phyloP scores from a whole-genome alignment of 2,888 invertebrate species.

The Lithosia quadra region DNA sequence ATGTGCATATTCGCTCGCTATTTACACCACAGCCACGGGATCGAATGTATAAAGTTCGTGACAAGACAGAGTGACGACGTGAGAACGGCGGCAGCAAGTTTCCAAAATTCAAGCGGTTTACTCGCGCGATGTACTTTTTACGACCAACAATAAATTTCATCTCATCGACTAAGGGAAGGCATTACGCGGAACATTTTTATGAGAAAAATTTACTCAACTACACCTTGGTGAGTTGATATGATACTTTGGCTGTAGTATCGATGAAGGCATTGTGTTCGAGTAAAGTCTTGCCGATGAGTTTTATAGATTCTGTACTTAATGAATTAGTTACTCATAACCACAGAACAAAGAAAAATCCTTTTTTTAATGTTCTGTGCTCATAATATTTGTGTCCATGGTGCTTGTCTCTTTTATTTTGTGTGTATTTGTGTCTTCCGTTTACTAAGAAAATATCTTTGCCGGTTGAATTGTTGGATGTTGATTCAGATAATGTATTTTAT shows the following conservation, averaged over 20 bases:
- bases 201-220: slow-evolving; percentile 68
- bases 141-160: slow-evolving; percentile 75
- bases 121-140: slow-evolving; percentile 73
- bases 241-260: slow-evolving; percentile 8
- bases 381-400: too few relatives aligned
- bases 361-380: too few relatives aligned
- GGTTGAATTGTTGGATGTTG: too few relatives aligned
- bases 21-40: slow-evolving; percentile 26
- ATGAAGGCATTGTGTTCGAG: neutral
- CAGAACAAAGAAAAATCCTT: too few relatives aligned
- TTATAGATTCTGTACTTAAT: too few relatives aligned
- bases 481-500: too few relatives aligned
- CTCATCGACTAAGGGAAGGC: slow-evolving; percentile 71
- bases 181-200: slow-evolving; percentile 71
- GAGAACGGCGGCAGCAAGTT: slow-evolving; percentile 59
- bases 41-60: slow-evolving; percentile 60
- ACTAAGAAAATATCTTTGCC: too few relatives aligned
- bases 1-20: slow-evolving; percentile 15
- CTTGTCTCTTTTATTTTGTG: too few relatives aligned
- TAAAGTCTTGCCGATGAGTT: too few relatives aligned
- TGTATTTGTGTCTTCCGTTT: too few relatives aligned
- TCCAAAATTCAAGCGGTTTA: slow-evolving; percentile 66
- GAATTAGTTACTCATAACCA: too few relatives aligned
- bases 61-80: slow-evolving; percentile 65
- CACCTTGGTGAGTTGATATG: slow-evolving; percentile 29